These are phyloP conservation scores for Scotopteryx bipunctaria DNA, from an alignment of 2,888 invertebrate genomes.

Conservation along the genomic window DNA sequence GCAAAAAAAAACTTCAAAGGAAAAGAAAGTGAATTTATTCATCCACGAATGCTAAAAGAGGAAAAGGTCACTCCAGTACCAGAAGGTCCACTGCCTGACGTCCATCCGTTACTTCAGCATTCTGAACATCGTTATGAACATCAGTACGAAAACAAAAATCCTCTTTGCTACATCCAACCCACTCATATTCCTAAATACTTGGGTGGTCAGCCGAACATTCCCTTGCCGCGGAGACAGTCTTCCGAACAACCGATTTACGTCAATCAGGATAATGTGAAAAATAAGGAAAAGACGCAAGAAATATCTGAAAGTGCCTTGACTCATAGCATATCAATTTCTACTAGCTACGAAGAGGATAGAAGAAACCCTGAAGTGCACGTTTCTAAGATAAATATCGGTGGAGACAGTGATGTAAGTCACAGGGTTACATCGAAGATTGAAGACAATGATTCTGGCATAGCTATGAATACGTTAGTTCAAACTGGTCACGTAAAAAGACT, in stretches of 20 bases:
- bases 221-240: slow-evolving; percentile 60
- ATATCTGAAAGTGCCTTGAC: slow-evolving; percentile 72
- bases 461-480: slow-evolving; percentile 85
- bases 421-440: slow-evolving; percentile 72
- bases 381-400: slow-evolving; percentile 79
- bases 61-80: slow-evolving; percentile 78
- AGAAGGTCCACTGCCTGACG: slow-evolving; percentile 73
- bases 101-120: slow-evolving; percentile 89
- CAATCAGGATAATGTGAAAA: slow-evolving; percentile 73
- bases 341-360: slow-evolving; percentile 66
- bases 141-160: slow-evolving; percentile 81
- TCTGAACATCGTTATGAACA: slow-evolving; percentile 90
- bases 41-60: slow-evolving; percentile 75
- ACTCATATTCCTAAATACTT: slow-evolving; percentile 85
- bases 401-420: slow-evolving; percentile 58
- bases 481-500: slow-evolving; percentile 84
- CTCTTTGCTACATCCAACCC: slow-evolving; percentile 80
- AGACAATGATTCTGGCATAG: slow-evolving; percentile 91
- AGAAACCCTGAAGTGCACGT: slow-evolving; percentile 81
- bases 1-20: slow-evolving; percentile 82
- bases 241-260: slow-evolving; percentile 78
- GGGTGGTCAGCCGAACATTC: slow-evolving; percentile 79
- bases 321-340: slow-evolving; percentile 75
- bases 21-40: slow-evolving; percentile 82
- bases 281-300: slow-evolving; percentile 53